A percentile compares a stretch with the other conserved stretches of the same genome.
phyloP scores from a whole-genome alignment of 2,797 vertebrate species.

The Darevskia nairensis region DNA sequence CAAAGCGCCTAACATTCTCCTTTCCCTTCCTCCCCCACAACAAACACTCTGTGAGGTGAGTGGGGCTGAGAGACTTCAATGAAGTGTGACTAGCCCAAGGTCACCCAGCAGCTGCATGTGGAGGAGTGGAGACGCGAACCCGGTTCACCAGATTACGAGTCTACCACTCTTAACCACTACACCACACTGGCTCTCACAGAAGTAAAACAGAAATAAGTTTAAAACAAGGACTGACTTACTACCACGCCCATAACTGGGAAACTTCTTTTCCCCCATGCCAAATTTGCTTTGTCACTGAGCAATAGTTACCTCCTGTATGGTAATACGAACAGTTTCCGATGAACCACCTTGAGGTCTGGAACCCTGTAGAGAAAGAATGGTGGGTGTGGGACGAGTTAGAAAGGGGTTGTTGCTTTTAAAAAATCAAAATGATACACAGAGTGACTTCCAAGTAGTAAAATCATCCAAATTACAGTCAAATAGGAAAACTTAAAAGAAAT shows the following conservation, averaged over 20 bases:
- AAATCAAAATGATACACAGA: background rate
- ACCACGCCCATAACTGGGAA: background rate
- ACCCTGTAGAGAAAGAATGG: background rate
- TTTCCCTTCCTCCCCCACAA: no score
- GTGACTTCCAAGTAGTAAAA: background rate
- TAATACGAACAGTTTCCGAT: slow-evolving; percentile 15
- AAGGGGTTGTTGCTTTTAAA: background rate
- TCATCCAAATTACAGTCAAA: background rate
- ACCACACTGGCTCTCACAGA: no score
- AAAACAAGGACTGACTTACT: background rate
- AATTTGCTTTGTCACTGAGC: background rate
- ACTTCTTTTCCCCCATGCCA: background rate
- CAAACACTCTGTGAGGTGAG: no score
- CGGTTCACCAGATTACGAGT: no score
- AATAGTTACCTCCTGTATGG: slow-evolving; percentile 14
- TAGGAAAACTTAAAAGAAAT: background rate
- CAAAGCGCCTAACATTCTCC: no score
- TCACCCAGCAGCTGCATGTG: no score
- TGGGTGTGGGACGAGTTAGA: background rate
- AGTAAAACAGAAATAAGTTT: background rate
- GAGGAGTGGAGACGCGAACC: no score
- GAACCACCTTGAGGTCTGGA: background rate
- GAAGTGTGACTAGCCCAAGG: no score
- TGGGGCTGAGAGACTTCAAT: no score
- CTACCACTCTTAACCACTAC: no score